Conservation (phyloP, 2,113 vertebrate genomes). For the Phocoena phocoena region DNA sequence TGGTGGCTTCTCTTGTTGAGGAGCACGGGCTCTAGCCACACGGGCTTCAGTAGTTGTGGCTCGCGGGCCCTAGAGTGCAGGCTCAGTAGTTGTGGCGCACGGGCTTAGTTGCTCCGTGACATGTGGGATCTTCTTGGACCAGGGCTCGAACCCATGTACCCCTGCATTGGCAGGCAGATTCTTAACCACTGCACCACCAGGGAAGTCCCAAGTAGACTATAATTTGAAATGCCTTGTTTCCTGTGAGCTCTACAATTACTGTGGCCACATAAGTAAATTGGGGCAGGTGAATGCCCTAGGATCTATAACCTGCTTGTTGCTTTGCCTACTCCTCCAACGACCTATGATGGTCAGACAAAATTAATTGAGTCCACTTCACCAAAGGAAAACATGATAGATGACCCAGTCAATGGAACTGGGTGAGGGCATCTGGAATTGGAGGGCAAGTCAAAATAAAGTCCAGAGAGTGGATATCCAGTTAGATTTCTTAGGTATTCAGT, state of each 20-base stretch:
- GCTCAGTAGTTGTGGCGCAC: too few species aligned
- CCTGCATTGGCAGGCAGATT: too few species aligned
- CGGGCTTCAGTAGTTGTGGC: too few species aligned
- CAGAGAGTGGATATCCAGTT: background rate
- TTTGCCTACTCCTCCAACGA: background rate
- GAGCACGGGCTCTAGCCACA: too few species aligned
- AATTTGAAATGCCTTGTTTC: conserved; percentile 15
- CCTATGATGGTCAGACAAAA: background rate
- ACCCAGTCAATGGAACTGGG: too few species aligned
- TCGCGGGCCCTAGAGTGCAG: too few species aligned
- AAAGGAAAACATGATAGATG: background rate
- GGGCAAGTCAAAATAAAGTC: background rate
- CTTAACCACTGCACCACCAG: too few species aligned
- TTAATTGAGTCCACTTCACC: background rate
- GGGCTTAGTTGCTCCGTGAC: too few species aligned
- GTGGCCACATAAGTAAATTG: background rate
- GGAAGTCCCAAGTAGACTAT: background rate
- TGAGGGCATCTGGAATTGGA: background rate
- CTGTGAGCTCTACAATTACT: background rate
- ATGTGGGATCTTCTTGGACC: too few species aligned
- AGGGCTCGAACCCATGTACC: too few species aligned
- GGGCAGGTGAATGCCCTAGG: background rate
- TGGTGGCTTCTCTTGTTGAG: too few species aligned
- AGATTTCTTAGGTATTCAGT: background rate
- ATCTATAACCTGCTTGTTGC: background rate